These are phyloP conservation scores for Habroteleia sp. DNA, from an alignment of 2,888 invertebrate genomes.

Conservation along the genomic window DNA sequence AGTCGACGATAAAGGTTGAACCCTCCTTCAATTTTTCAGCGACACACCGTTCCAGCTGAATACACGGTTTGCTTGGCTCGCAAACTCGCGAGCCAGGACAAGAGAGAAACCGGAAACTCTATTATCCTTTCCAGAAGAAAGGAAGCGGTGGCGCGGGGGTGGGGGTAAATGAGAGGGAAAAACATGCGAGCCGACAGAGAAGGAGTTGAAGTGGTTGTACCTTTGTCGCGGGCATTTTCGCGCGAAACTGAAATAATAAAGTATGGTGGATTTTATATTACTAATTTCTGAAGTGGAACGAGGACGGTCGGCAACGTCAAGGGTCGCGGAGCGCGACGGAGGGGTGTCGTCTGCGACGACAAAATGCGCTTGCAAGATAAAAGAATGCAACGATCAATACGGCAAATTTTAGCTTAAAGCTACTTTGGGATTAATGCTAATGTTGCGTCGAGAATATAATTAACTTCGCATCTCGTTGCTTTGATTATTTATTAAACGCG, in stretches of 20 bases:
- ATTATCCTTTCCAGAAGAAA: constrained; percentile 45
- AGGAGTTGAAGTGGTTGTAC: constrained; percentile 28
- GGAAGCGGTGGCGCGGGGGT: constrained; percentile 18
- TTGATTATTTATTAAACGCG: too few species aligned
- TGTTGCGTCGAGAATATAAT: too few species aligned
- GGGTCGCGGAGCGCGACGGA: background rate
- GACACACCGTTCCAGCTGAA: constrained; percentile 33
- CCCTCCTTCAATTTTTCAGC: constrained; percentile 38
- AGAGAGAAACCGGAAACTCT: constrained; percentile 46
- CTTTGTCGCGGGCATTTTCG: constrained; percentile 38
- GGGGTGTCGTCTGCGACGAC: constrained; percentile 9
- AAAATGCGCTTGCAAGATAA: constrained; percentile 23
- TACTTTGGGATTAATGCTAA: too few species aligned
- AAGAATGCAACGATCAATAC: constrained; percentile 24
- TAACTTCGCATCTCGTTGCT: too few species aligned
- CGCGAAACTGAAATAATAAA: constrained; percentile 40
- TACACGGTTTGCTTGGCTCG: constrained; percentile 47
- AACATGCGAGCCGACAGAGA: constrained; percentile 6
- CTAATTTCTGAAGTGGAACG: constrained; percentile 33
- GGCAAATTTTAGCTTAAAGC: constrained; percentile 13
- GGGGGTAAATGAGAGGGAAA: constrained; percentile 13
- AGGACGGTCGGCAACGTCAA: background rate
- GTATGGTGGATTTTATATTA: constrained; percentile 29
- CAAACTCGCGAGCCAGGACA: constrained; percentile 40
- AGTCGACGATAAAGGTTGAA: constrained; percentile 26